phyloP scores from a whole-genome alignment of 2,113 vertebrate species.

The Neodontobutis hainanensis region DNA sequence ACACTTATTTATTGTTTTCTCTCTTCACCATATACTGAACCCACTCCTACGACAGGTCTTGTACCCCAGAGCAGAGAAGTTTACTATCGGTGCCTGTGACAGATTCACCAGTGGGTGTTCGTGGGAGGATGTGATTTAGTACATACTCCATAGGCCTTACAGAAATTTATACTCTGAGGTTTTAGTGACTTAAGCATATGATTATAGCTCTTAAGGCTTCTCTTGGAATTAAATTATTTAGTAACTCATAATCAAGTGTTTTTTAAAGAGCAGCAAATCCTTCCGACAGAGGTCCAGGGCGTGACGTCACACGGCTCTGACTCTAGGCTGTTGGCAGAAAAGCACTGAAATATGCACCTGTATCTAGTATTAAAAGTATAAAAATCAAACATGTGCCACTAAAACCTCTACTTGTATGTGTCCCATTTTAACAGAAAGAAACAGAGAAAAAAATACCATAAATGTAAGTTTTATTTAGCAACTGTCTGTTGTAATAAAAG shows the following conservation, averaged over 20 bases:
- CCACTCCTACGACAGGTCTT: no score
- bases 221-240: conserved; percentile 8
- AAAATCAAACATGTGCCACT: no score
- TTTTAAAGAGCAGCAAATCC: not conserved
- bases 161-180: conserved; percentile 22
- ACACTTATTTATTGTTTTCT: conserved; percentile 26
- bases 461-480: no score
- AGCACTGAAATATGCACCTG: no score
- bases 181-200: conserved; percentile 10
- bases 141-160: conserved; percentile 25
- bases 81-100: conserved; percentile 46
- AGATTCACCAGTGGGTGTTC: conserved; percentile 49
- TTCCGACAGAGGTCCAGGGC: not conserved
- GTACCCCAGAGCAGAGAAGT: not conserved
- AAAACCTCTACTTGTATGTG: no score
- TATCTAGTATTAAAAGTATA: no score
- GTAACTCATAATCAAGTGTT: not conserved
- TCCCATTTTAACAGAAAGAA: no score
- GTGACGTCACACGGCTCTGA: no score
- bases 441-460: no score
- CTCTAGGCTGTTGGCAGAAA: no score
- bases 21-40: not conserved
- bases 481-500: no score
- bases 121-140: conserved; percentile 50
- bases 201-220: conserved; percentile 31